Conservation (phyloP, 1,140 invertebrate species). For the Pentalonia nigronervosa region DNA sequence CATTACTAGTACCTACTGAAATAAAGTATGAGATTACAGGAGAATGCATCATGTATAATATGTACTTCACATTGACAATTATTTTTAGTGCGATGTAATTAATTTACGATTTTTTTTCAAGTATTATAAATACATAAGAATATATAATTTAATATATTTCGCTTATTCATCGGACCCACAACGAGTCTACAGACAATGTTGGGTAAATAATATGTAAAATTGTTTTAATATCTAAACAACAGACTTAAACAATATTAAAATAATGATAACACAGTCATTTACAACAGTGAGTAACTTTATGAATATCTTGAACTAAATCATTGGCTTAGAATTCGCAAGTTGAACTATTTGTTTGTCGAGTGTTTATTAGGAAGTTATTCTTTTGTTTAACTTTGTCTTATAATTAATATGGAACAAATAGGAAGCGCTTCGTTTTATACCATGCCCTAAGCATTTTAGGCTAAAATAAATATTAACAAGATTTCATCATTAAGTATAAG, state of each 20-base stretch:
- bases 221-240: background rate
- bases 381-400: constrained; percentile 37
- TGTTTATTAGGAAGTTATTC: constrained; percentile 39
- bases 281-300: background rate
- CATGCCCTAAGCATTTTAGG: background rate
- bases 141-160: background rate
- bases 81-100: background rate
- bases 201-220: background rate
- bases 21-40: too few species aligned
- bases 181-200: background rate
- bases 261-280: background rate
- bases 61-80: background rate
- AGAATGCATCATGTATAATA: background rate
- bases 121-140: background rate
- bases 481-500: background rate
- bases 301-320: constrained; percentile 10
- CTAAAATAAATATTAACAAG: background rate
- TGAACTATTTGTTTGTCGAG: background rate
- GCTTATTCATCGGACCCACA: background rate
- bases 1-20: too few species aligned
- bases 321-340: background rate
- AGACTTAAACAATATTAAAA: background rate
- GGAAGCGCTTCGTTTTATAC: background rate
- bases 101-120: background rate
- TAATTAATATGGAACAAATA: background rate